These are phyloP conservation scores for Physella acuta DNA, from an alignment of 1,140 invertebrate species.

Conservation along the genomic window DNA sequence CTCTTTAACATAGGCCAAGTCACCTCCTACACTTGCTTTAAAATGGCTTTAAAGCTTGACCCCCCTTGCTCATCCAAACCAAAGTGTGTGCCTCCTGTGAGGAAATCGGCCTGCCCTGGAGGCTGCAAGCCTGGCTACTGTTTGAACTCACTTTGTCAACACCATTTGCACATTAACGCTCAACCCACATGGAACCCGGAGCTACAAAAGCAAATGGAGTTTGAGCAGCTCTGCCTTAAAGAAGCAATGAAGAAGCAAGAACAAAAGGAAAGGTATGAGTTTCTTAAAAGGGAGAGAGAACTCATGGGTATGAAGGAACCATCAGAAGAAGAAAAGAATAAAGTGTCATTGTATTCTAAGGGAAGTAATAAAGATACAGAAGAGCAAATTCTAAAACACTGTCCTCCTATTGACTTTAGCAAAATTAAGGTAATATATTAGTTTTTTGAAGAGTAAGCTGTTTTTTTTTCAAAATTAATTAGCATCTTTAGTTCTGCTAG, in stretches of 20 bases:
- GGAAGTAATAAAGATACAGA: background rate
- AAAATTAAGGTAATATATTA: background rate
- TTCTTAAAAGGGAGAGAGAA: slow-evolving; percentile 6
- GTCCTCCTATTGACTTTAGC: background rate
- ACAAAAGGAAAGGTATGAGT: slow-evolving; percentile 4
- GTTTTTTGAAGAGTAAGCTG: no score
- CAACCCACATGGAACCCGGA: background rate
- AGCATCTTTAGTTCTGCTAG: no score
- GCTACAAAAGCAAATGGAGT: slow-evolving; percentile 8
- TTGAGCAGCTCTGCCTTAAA: background rate
- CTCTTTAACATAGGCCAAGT: no score
- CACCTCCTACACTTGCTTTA: no score
- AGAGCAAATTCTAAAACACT: background rate
- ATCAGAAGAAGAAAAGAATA: slow-evolving; percentile 2
- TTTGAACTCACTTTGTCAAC: background rate
- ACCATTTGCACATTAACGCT: background rate
- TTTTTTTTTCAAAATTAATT: no score
- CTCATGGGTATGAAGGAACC: slow-evolving; percentile 14
- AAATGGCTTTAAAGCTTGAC: no score
- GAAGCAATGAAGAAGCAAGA: background rate
- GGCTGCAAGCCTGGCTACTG: slow-evolving; percentile 13
- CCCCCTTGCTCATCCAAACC: no score
- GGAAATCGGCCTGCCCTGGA: background rate
- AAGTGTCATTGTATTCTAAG: background rate
- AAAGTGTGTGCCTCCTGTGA: no score